Base-by-base conservation (phyloP, 2,797 vertebrate genomes). In the Pseudotriccus pelzelni region DNA sequence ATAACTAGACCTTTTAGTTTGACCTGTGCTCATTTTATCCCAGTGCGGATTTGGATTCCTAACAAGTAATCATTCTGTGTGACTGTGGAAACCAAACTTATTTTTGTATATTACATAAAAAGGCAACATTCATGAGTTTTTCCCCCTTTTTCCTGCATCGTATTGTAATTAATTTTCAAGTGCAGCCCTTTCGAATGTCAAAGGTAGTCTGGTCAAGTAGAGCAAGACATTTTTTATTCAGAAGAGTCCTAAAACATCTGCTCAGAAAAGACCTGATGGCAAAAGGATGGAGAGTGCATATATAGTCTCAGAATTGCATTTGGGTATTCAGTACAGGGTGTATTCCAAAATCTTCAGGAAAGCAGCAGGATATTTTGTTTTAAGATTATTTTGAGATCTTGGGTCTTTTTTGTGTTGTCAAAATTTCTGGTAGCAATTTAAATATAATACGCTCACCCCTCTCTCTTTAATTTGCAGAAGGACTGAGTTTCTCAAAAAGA, bases 291-390 rank as follows among this genome's bases (percentile, higher is more conserved):
- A 53, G 50, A n/a, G 12, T 58, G 17, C 1, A 1, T 72, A 28
- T 75, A 37, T 56, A 47, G 76, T 87, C 28, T 94, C 39, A 72
- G 55, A 87, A 60, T 32, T 82, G 24, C 8, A 2, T 90, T 87
- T 93, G 53, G 32, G 10, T 90, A 50, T 77, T 86, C 53, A 66
- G 59, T 69, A 69, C 23, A 53, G 64, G 24, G 68, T 1, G 0
- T 62, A 69, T 67, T 56, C 46, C 74, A 91, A 87, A 84, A 44
- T 84, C 67, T 58, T 84, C 49, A 93, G 47, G 75, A 73, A 93
- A 95, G 60, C 59, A 92, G 77, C n/a, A 84, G 27, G 64, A 75
- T 86, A 37, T 52, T 80, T 93, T 90, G 36, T 12, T 91, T 64
- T 63, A 84, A 79, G 82, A 21, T 75, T 63, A 55, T 93, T 84